Evolutionary conservation across 2,888 invertebrate species (phyloP), one percentile per base, ranked within the genome.

Genomic region (Cerastoderma edule): DNA sequence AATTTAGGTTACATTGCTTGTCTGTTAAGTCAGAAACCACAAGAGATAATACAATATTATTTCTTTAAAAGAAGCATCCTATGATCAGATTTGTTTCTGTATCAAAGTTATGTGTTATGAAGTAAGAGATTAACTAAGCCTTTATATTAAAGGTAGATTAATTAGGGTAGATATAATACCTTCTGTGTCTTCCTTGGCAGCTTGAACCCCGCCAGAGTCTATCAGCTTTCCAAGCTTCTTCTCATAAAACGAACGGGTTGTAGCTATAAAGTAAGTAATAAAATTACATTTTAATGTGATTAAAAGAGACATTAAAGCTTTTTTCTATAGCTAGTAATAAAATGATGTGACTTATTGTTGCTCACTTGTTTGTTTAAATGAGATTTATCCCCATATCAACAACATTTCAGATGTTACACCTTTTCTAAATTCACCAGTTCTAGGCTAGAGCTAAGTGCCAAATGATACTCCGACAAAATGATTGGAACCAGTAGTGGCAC

Each of bases 181-280:
- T 35, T 69, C 75, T 67, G 72, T 72, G 27, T 75, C 77, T 35
- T 70, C 67, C 19, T 67, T 60, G 16, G 74, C 39, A 46, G 22
- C 13, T 46, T 63, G 35, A 35, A 54, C 53, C 33, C 72, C 73
- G 27, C 78, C 74, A 30, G 80, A 80, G 30, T 75, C 78, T 60
- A 83, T 54, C 67, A 88, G 44, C 60, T 83, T 80, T 16, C 78
- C 63, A 27, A 89, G 67, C 64, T 87, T 87, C 68, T 84, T 87
- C 67, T 89, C 88, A 84, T 89, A 89, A 27, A 88, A 85, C 27
- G 67, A 74, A 39, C 89, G 70, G 33, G 89, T 89, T 13, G 82
- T 77, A 16, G 82, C 89, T 89, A 73, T 13, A 80, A 74, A 39
- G 35, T 0, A 33, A 24, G 10, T 44, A 56, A 28, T 60, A 33